Base-by-base conservation (phyloP, 2,888 invertebrate species). In the Ametastegia equiseti region DNA sequence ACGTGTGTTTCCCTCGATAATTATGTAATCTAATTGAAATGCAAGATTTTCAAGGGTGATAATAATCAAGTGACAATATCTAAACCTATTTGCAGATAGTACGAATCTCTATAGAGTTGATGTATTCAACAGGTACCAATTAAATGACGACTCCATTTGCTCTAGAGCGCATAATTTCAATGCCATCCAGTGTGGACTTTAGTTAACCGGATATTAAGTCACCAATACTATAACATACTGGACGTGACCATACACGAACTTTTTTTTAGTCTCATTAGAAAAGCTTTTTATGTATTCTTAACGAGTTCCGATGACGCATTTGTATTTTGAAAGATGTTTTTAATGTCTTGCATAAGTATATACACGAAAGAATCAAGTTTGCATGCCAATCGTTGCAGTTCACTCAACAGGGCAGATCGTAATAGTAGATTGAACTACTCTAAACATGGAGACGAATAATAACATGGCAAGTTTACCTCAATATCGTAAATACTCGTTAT, bases 381-480 rank as follows among this genome's bases (percentile, higher is more conserved):
- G 19, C 9, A 19, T 11, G 19, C n/a, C 65, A 39, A 39, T 67
- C 39, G 19, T 36, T 39, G 9, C 39, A 19, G 19, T 67, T 67
- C 19, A n/a, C n/a, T 9, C 9, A 36, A 54, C 54, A 54, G n/a
- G 54, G 15, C 15, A 13, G 54, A 19, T 54, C 54, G 19, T 54
- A 54, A 15, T 42, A 5, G 9, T 42, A 42, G 42, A 6, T 42
- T 6, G 9, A 42, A 42, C 5, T 30, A 27, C 23, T 13, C 1
- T 13, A 15, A 60, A 60, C 15, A 60, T 60, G 60, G 60, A 60
- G 60, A 15, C 60, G 9, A 67, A 39, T 39, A 36, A 73, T 73
- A 50, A 73, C 54, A 54, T 33, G 73, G 73, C 36, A 73, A 73
- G 73, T 73, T 6, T 33, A 71, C n/a, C n/a, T n/a, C 27, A 7